These are phyloP conservation scores for Phytoseiulus persimilis DNA, from an alignment of 2,888 invertebrate species.

Conservation along the genomic window DNA sequence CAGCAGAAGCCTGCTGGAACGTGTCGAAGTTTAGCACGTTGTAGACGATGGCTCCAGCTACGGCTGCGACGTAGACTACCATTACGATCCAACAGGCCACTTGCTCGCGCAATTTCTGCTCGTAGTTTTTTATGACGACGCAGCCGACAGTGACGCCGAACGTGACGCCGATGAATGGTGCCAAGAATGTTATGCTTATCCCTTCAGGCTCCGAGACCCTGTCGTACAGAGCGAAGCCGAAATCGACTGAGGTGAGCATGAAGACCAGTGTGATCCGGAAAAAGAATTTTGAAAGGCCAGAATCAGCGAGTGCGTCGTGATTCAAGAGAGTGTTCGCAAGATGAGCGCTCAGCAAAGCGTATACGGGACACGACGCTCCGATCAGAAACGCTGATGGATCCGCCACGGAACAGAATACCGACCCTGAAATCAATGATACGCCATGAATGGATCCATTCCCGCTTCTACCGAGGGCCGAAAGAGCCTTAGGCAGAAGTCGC, in stretches of 20 bases:
- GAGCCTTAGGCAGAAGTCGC: too few species aligned
- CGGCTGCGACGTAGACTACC: conserved; percentile 83
- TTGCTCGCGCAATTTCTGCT: conserved; percentile 84
- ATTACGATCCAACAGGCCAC: conserved; percentile 90
- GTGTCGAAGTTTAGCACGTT: conserved; percentile 64
- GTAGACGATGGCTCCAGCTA: conserved; percentile 82
- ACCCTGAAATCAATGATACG: conserved; percentile 48
- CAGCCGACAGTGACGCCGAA: conserved; percentile 91
- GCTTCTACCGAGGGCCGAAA: too few species aligned
- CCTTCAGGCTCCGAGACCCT: conserved; percentile 58
- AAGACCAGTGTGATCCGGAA: conserved; percentile 33
- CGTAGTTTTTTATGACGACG: conserved; percentile 84
- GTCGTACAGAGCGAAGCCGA: conserved; percentile 88
- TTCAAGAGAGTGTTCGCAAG: conserved; percentile 67
- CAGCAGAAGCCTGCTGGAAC: conserved; percentile 36
- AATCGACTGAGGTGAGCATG: conserved; percentile 24
- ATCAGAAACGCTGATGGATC: conserved; percentile 73
- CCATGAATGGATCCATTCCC: not conserved
- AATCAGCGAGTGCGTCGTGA: conserved; percentile 37
- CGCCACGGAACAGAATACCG: conserved; percentile 65
- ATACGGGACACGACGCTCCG: conserved; percentile 83
- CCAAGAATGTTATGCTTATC: conserved; percentile 8
- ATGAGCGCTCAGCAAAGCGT: conserved; percentile 76
- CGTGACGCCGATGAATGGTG: conserved; percentile 83
- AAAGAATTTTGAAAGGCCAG: conserved; percentile 31